Conservation (phyloP, 1,140 invertebrate genomes). For the Philotrypesis tridentata region DNA sequence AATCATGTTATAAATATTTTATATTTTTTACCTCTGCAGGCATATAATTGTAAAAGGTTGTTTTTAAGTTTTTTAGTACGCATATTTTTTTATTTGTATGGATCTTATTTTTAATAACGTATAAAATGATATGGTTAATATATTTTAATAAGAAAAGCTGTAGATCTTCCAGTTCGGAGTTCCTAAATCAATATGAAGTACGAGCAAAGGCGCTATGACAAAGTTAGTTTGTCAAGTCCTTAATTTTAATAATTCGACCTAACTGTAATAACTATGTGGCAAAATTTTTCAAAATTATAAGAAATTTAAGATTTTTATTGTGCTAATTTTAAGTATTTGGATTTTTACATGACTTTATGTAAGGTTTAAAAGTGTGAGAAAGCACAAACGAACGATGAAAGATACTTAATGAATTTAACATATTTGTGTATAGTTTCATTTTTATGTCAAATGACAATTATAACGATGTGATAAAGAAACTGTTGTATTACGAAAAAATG, state of each 20-base stretch:
- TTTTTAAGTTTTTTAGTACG: conserved; percentile 12
- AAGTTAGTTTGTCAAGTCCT: background rate
- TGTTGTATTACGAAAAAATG: background rate
- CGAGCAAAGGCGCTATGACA: background rate
- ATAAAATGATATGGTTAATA: conserved; percentile 7
- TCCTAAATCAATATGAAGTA: conserved; percentile 34
- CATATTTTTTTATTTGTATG: conserved; percentile 8
- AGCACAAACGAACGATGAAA: conserved; percentile 15
- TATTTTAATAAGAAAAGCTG: conserved; percentile 15
- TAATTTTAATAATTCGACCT: conserved; percentile 1
- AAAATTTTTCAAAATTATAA: conserved; percentile 6
- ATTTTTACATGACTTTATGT: background rate
- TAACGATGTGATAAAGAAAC: background rate
- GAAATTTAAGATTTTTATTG: background rate
- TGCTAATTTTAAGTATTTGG: background rate
- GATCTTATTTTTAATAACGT: background rate
- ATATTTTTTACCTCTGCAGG: conserved; percentile 21
- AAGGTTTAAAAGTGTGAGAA: background rate
- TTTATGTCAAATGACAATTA: background rate
- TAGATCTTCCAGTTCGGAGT: conserved; percentile 40
- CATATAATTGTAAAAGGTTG: conserved; percentile 17
- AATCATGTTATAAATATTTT: conserved; percentile 27
- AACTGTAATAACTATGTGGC: background rate
- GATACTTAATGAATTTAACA: background rate
- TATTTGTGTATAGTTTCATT: background rate